Evolutionary conservation across 2,113 vertebrate genomes (phyloP), one percentile per base, ranked within the genome.

Genomic region (Bos indicus): DNA sequence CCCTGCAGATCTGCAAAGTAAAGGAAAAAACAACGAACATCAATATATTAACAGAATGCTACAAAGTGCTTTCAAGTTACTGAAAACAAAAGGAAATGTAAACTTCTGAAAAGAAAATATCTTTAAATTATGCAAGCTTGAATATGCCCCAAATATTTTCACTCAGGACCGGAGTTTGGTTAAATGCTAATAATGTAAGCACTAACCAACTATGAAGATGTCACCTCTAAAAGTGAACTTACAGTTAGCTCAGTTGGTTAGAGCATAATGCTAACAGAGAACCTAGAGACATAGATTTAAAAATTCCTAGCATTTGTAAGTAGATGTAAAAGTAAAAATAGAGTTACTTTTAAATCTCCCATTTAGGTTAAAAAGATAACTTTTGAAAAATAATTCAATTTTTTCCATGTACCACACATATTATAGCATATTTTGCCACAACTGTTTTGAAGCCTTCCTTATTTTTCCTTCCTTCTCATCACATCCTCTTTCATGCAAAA

Each of bases 401-500:
- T 87, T 71, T 80, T 48, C 86, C 81, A 59, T n/a, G 14, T 54
- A 59, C 25, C 23, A 88, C 28, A 82, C 21, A 81, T 26, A 56
- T 11, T 81, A 54, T 17, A 78, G 51, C 51, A 82, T 62, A 54
- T 86, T 67, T 97, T 82, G 64, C 26, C 21, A 80, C 54, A 88
- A 67, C 10, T 43, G 43, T 57, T 84, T 67, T 74, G 16, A 92
- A 90, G n/a, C 67, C 59, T 92, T 92, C 86, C 77, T 57, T n/a
- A 10, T 43, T 77, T 97, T 93, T 81, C 78, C 8, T 85, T 88
- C 33, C 62, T 93, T 60, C 77, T 86, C 40, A 81, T 90, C 54
- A 92, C 59, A 91, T 84, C 93, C 96, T 97, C 85, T 87, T 28
- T 40, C 67, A 30, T 10, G 40, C 62, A 98, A 97, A 95, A 96